These are phyloP conservation scores for Lanius collurio DNA, from an alignment of 2,113 vertebrate genomes.

Conservation along the genomic window DNA sequence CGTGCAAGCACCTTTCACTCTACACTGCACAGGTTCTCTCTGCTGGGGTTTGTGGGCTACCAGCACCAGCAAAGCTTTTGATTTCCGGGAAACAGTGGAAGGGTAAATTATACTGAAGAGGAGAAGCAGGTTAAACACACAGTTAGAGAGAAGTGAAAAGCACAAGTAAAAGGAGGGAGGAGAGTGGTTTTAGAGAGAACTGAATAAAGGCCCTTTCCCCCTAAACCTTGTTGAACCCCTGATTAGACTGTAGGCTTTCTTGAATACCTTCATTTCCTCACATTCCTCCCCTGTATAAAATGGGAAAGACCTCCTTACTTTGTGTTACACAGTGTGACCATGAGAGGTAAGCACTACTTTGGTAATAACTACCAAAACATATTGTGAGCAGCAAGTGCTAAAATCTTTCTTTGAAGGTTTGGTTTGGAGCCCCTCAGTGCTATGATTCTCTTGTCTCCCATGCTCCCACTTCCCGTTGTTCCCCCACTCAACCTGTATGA, in stretches of 20 bases:
- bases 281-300: background rate
- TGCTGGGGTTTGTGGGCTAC: background rate
- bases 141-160: background rate
- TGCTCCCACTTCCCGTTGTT: background rate
- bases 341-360: background rate
- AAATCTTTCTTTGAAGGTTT: background rate
- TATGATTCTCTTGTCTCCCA: background rate
- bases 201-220: background rate
- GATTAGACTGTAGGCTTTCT: background rate
- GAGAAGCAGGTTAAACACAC: background rate
- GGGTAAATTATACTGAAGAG: background rate
- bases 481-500: rapidly evolving
- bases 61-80: background rate
- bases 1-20: background rate
- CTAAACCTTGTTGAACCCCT: background rate
- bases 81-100: background rate
- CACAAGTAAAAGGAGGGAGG: background rate
- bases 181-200: background rate
- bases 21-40: background rate
- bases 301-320: background rate
- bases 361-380: background rate
- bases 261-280: background rate
- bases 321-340: background rate
- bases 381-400: background rate
- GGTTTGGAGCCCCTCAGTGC: background rate